A percentile compares a stretch with the other conserved stretches of the same genome.
These are phyloP conservation scores for Rhingia rostrata DNA, from an alignment of 2,888 invertebrate genomes.

Conservation along the genomic window DNA sequence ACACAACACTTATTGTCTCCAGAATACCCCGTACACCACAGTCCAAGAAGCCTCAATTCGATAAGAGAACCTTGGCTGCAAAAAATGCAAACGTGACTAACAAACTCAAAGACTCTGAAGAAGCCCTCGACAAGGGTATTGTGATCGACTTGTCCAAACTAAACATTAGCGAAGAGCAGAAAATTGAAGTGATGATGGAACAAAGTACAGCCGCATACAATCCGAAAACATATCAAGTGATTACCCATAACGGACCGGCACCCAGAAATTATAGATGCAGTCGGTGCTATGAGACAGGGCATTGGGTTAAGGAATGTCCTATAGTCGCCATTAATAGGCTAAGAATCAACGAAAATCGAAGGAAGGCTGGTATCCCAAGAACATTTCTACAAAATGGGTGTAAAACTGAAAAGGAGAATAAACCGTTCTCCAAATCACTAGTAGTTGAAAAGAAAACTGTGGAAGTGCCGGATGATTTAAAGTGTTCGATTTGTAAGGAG, in stretches of 20 bases:
- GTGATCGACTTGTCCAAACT: constrained; percentile 19
- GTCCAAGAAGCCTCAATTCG: neutral
- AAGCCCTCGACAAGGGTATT: neutral
- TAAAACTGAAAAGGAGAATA: constrained; percentile 3
- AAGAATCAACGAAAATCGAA: neutral
- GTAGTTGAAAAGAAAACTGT: neutral
- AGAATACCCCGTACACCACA: constrained; percentile 21
- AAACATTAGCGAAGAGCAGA: constrained; percentile 38
- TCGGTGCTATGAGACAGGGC: constrained; percentile 14
- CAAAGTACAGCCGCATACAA: constrained; percentile 26
- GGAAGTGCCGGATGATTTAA: constrained; percentile 1
- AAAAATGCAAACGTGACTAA: neutral
- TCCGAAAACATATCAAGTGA: constrained; percentile 5
- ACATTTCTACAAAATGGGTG: neutral
- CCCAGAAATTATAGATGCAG: constrained; percentile 16
- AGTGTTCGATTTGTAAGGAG: constrained; percentile 32
- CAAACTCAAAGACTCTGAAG: neutral
- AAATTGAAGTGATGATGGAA: constrained; percentile 36
- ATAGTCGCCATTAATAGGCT: neutral
- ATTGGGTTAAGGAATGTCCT: constrained; percentile 38
- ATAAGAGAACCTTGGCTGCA: neutral
- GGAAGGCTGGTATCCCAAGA: constrained; percentile 33
- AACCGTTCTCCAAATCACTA: too few species aligned
- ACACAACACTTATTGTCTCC: constrained; percentile 22
- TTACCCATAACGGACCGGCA: neutral